phyloP scores from a whole-genome alignment of 2,113 vertebrate species.

The Clarias batrachus region DNA sequence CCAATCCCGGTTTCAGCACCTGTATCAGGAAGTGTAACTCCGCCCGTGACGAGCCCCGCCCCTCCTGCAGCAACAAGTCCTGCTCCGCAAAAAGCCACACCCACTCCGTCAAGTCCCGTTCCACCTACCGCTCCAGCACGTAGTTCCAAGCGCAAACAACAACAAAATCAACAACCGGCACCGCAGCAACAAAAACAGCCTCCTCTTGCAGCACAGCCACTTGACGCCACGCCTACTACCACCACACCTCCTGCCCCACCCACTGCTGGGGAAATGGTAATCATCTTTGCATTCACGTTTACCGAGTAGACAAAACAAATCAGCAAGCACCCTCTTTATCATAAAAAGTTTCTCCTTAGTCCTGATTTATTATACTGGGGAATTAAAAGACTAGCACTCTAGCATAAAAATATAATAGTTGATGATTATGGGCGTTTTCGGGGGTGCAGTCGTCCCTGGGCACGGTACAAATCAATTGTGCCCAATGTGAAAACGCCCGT shows the following conservation, averaged over 20 bases:
- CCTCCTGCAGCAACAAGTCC: conserved; percentile 48
- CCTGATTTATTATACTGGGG: background rate
- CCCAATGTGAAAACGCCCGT: too few species aligned
- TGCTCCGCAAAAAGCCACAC: conserved; percentile 59
- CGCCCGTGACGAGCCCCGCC: conserved; percentile 52
- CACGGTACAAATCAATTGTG: too few species aligned
- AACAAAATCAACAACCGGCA: background rate
- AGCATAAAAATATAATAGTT: background rate
- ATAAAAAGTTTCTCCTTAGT: background rate
- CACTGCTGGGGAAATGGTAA: conserved; percentile 56
- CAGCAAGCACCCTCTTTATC: background rate
- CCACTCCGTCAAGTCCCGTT: conserved; percentile 67
- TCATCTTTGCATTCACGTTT: background rate
- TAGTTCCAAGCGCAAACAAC: conserved; percentile 66
- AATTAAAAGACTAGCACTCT: background rate
- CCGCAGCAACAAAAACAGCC: conserved; percentile 15
- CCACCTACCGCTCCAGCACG: conserved; percentile 71
- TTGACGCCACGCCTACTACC: conserved; percentile 19
- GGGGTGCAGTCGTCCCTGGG: too few species aligned
- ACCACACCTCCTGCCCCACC: conserved; percentile 47
- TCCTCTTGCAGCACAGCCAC: conserved; percentile 45
- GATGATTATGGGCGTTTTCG: background rate
- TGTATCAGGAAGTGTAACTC: conserved; percentile 42
- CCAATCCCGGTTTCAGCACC: conserved; percentile 46
- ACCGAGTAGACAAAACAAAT: background rate